Conservation (phyloP, 2,888 invertebrate species). For the Physocephala rufipes region DNA sequence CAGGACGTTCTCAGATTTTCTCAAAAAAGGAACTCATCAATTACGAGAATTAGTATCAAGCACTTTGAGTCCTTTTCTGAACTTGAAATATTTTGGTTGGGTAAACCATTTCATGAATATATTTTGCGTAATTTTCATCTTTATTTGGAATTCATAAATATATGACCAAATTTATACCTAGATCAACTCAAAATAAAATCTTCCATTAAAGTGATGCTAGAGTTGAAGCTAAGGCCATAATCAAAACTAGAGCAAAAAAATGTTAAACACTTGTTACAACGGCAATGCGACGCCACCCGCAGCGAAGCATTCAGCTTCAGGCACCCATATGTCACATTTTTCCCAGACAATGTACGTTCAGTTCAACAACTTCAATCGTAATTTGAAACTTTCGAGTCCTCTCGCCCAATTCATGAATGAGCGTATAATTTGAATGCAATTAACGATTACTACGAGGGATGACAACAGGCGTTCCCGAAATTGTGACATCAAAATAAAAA, state of each 20-base stretch:
- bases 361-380: slow-evolving; percentile 53
- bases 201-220: too few species aligned
- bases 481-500: background rate
- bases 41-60: too few species aligned
- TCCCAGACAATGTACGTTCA: slow-evolving; percentile 42
- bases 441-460: slow-evolving; percentile 49
- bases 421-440: slow-evolving; percentile 65
- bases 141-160: too few species aligned
- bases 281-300: slow-evolving; percentile 38
- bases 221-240: too few species aligned
- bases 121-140: slow-evolving; percentile 3
- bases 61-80: too few species aligned
- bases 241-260: background rate
- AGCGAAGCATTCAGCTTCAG: slow-evolving; percentile 53
- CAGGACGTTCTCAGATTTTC: too few species aligned
- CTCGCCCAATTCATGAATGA: slow-evolving; percentile 63
- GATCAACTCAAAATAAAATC: background rate
- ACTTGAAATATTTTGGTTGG: too few species aligned
- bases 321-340: slow-evolving; percentile 66
- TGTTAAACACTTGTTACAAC: slow-evolving; percentile 47
- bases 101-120: too few species aligned
- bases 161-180: background rate
- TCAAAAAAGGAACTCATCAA: too few species aligned
- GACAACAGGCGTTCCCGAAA: background rate
- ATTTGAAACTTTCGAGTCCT: slow-evolving; percentile 64